phyloP scores from a whole-genome alignment of 1,140 invertebrate species.

The Popillia japonica region DNA sequence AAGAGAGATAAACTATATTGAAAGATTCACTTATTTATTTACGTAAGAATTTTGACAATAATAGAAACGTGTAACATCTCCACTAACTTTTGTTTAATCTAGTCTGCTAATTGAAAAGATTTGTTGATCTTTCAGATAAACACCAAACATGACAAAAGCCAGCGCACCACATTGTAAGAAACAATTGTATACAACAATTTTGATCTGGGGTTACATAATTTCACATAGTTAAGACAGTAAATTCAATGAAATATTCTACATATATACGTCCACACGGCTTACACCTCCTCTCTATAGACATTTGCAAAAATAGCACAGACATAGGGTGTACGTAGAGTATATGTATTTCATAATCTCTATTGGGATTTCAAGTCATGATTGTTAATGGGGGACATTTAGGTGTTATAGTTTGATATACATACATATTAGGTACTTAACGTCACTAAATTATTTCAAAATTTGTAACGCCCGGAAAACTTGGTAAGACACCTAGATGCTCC shows the following conservation, averaged over 20 bases:
- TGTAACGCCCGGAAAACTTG: too few species aligned
- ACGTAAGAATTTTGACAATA: slow-evolving; percentile 32
- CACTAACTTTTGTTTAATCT: slow-evolving; percentile 30
- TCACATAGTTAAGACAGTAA: slow-evolving; percentile 18
- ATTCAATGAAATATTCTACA: not conserved
- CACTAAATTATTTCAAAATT: too few species aligned
- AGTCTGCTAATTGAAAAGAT: slow-evolving; percentile 28
- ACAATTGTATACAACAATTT: slow-evolving; percentile 30
- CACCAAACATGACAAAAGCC: slow-evolving; percentile 31
- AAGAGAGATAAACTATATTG: slow-evolving; percentile 28
- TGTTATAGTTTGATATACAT: too few species aligned
- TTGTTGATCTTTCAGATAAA: slow-evolving; percentile 22
- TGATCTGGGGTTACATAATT: slow-evolving; percentile 28
- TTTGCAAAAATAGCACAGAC: too few species aligned
- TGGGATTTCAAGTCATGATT: too few species aligned
- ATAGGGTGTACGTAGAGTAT: too few species aligned
- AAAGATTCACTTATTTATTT: slow-evolving; percentile 31
- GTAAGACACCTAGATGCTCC: too few species aligned
- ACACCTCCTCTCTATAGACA: not conserved
- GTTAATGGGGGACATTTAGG: too few species aligned
- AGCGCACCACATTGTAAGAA: slow-evolving; percentile 31
- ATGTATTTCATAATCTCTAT: too few species aligned
- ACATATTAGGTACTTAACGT: too few species aligned
- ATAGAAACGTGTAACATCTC: slow-evolving; percentile 31
- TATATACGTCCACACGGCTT: not conserved